Evolutionary conservation across 2,888 invertebrate genomes (phyloP).

Genomic region (Ypsolopha scabrella): DNA sequence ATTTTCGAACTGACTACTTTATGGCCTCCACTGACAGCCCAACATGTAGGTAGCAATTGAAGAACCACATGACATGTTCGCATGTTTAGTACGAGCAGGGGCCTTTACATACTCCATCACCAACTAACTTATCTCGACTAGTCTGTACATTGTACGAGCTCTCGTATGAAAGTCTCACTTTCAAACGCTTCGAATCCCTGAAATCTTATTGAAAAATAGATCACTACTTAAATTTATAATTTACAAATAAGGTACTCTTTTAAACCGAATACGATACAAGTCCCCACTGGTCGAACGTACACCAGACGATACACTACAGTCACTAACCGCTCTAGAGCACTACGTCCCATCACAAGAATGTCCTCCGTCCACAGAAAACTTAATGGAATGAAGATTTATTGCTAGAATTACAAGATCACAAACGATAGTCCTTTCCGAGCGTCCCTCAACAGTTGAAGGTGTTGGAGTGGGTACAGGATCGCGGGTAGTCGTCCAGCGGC

Average conservation of each 20-base stretch:
- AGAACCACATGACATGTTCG: too few relatives aligned
- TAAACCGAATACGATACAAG: constrained; percentile 53
- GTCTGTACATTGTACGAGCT: constrained; percentile 58
- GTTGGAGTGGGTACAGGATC: constrained; percentile 58
- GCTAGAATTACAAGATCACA: constrained; percentile 71
- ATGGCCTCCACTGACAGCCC: too few relatives aligned
- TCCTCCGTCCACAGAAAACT: constrained; percentile 46
- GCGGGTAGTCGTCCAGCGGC: constrained; percentile 41
- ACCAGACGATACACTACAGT: constrained; percentile 32
- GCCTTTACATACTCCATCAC: not conserved
- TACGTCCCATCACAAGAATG: constrained; percentile 44
- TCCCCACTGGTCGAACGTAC: constrained; percentile 47
- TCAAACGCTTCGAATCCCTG: constrained; percentile 30
- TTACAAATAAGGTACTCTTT: constrained; percentile 67
- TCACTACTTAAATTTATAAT: constrained; percentile 67
- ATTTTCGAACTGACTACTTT: too few relatives aligned
- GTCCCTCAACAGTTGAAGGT: constrained; percentile 66
- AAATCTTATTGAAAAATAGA: constrained; percentile 62
- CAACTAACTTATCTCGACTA: constrained; percentile 39
- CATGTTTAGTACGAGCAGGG: not conserved
- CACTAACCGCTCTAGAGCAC: constrained; percentile 64
- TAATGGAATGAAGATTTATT: constrained; percentile 71
- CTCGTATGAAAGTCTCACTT: constrained; percentile 61
- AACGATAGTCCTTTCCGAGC: constrained; percentile 29
- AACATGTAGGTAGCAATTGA: too few relatives aligned